A percentile compares a stretch with the other conserved stretches of the same genome.
Evolutionary conservation across 2,113 vertebrate species (phyloP).

Genomic region (Thomomys bottae): DNA sequence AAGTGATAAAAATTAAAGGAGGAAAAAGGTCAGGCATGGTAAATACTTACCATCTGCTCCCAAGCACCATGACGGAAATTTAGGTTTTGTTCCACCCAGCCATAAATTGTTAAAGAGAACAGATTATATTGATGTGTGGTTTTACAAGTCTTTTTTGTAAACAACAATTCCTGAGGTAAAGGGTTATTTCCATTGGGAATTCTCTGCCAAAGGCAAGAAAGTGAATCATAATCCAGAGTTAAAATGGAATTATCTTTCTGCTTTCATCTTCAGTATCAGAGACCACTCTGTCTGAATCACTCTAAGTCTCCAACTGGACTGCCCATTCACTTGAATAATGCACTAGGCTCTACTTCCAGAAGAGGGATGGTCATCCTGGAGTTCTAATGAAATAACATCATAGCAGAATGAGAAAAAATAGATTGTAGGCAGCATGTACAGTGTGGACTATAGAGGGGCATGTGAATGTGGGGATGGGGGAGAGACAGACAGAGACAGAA

Average conservation of each 20-base stretch:
- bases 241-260: slow-evolving; percentile 40
- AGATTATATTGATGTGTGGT: slow-evolving; percentile 87
- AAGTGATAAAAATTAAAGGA: slow-evolving; percentile 78
- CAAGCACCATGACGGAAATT: slow-evolving; percentile 81
- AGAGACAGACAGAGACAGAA: neutral
- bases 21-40: slow-evolving; percentile 80
- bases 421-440: neutral
- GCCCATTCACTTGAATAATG: slow-evolving; percentile 11
- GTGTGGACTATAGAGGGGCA: neutral
- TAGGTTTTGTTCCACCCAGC: slow-evolving; percentile 82
- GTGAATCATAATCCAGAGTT: slow-evolving; percentile 53
- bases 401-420: neutral
- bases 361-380: neutral
- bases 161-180: slow-evolving; percentile 80
- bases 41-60: slow-evolving; percentile 90
- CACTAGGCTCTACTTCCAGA: neutral
- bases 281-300: neutral
- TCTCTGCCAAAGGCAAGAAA: slow-evolving; percentile 58
- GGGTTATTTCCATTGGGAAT: slow-evolving; percentile 70
- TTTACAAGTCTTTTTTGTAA: slow-evolving; percentile 87
- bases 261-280: slow-evolving; percentile 62
- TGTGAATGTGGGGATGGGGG: neutral
- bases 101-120: slow-evolving; percentile 85
- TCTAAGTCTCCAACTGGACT: slow-evolving; percentile 24
- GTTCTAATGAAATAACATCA: neutral